Evolutionary conservation across 2,888 invertebrate genomes (phyloP).

Genomic region (Lagria hirta): DNA sequence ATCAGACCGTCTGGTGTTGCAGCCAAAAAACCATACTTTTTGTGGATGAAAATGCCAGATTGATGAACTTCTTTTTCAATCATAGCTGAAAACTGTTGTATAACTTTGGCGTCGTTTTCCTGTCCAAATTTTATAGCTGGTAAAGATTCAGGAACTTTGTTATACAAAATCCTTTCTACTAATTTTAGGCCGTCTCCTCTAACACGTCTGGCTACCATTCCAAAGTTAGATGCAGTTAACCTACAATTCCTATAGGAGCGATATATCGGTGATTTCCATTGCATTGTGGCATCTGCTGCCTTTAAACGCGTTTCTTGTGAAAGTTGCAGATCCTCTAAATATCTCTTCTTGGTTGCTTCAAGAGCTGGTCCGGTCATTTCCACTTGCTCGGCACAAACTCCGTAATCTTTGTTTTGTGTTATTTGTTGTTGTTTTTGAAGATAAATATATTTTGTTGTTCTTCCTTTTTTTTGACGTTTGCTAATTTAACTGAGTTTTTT

Average conservation of each 20-base stretch:
- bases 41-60: neutral
- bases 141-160: neutral
- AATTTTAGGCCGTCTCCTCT: neutral
- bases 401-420: no score
- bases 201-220: neutral
- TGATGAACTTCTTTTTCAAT: neutral
- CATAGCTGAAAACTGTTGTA: neutral
- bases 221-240: constrained; percentile 1
- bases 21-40: neutral
- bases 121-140: constrained; percentile 1
- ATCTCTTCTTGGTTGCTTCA: no score
- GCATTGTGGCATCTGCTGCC: neutral
- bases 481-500: neutral
- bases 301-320: neutral
- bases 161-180: neutral
- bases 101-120: neutral
- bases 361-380: no score
- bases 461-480: neutral
- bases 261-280: neutral
- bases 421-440: no score
- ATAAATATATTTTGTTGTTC: neutral
- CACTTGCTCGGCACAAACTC: no score
- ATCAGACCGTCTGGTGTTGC: no score
- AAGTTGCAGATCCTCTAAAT: neutral
- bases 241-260: neutral